Base-by-base conservation (phyloP, 2,797 vertebrate genomes). In the Acanthopagrus latus region DNA sequence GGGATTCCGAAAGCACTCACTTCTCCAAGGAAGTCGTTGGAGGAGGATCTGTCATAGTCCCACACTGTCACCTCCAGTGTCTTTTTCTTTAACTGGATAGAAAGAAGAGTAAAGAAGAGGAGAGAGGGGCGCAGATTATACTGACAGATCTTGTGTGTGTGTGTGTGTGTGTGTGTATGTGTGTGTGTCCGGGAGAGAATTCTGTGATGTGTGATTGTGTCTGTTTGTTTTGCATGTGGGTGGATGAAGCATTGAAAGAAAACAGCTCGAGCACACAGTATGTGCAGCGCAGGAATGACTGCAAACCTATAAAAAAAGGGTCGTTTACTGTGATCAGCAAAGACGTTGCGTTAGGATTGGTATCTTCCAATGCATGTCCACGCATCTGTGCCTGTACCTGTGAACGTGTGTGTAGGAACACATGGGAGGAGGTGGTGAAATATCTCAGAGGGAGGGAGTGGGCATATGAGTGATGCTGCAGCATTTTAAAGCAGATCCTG, bases 21-120 rank as follows among this genome's bases (percentile, higher is more conserved):
- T 95, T 99, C 98, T 92, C 98, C 98, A 6, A 99, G 96, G 84
- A 99, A 99, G 90, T 99, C 98, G 85, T 99, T 99, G 25, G 98
- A 98, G 63, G 98, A 99, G 82, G 97, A 97, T 96, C 96, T 96
- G 88, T 99, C 98, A 83, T 99, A 99, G 92, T 99, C 98, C 98
- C 98, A 99, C 89, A 99, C 98, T 50, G 98, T 98, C 87, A 99
- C 97, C 92, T 99, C 98, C 89, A 99, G 90, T 0, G 97, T 99
- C 95, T 99, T 99, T 94, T 98, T 99, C 95, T 98, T 99, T 75
- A 99, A 93, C 98, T 99, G 89, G 6, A 87, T 38, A 63, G n/a
- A 76, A 17, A 77, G 25, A 67, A 78, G 25, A 67, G 58, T 23
- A 64, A 59, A 64, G 29, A 43, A 65, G 59, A 38, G 56, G 33